Percentiles rank a stretch among this genome's conserved stretches.
Conservation (phyloP, 1,140 invertebrate genomes). For the Procambarus virginalis region DNA sequence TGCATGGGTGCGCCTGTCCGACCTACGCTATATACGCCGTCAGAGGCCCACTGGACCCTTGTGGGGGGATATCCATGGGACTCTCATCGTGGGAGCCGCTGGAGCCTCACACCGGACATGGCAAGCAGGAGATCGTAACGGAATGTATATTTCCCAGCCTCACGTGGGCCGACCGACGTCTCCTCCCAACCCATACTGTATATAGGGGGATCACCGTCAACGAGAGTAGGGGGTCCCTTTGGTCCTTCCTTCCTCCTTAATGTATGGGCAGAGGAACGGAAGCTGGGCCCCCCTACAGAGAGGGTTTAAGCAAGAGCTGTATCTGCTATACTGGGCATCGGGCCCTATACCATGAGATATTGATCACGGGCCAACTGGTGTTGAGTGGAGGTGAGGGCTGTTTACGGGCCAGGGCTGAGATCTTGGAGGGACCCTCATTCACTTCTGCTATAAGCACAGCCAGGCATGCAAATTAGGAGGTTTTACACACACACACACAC, state of each 20-base stretch:
- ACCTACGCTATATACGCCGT: neutral
- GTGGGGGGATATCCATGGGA: neutral
- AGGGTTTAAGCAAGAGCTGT: neutral
- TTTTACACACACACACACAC: too few relatives aligned
- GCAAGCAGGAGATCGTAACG: neutral
- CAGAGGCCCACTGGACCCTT: conserved; percentile 10
- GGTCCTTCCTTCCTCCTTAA: neutral
- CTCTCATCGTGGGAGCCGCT: neutral
- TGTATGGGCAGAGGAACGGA: conserved; percentile 10
- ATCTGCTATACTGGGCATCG: too few relatives aligned
- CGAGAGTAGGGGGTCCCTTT: neutral
- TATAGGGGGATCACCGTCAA: neutral
- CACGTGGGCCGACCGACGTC: neutral
- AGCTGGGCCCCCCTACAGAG: neutral
- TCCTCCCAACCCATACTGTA: neutral
- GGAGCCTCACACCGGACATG: conserved; percentile 11
- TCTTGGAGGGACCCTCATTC: neutral
- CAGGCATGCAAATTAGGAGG: too few relatives aligned
- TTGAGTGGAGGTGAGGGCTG: conserved; percentile 20
- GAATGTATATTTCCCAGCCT: neutral
- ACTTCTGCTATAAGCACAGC: too few relatives aligned
- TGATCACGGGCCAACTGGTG: conserved; percentile 31
- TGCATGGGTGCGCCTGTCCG: conserved; percentile 56
- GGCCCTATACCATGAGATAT: conserved; percentile 16
- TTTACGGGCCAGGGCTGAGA: conserved; percentile 11